A percentile compares a stretch with the other conserved stretches of the same genome.
These are phyloP conservation scores for Pristiophorus japonicus DNA, from an alignment of 2,113 vertebrate genomes.

Conservation along the genomic window DNA sequence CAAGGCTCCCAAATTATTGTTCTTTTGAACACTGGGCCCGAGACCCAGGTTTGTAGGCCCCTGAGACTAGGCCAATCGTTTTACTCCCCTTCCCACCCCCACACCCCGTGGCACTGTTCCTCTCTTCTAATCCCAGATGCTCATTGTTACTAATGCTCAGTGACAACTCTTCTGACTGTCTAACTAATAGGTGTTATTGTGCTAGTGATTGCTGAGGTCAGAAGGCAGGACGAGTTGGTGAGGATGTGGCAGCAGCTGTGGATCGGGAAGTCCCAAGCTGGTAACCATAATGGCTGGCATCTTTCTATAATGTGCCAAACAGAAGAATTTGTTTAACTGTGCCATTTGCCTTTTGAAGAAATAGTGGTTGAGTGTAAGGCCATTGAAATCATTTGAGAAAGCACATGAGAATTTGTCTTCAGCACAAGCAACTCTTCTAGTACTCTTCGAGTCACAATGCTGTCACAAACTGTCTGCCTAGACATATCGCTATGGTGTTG, in stretches of 20 bases:
- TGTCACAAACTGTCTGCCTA: not conserved
- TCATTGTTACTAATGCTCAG: no score
- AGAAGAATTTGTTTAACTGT: not conserved
- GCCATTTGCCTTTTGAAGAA: no score
- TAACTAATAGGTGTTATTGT: not conserved
- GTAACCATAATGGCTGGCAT: not conserved
- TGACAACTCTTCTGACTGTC: no score
- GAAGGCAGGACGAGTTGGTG: not conserved
- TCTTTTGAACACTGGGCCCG: no score
- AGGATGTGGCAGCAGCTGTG: not conserved
- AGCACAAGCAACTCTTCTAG: not conserved
- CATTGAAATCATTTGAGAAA: not conserved
- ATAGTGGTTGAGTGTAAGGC: not conserved
- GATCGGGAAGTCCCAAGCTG: not conserved
- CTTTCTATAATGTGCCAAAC: not conserved
- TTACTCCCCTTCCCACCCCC: no score
- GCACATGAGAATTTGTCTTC: not conserved
- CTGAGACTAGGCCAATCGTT: no score
- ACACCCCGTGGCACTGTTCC: no score
- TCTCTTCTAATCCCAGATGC: no score
- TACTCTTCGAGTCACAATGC: not conserved
- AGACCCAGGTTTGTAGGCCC: no score
- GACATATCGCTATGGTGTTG: not conserved
- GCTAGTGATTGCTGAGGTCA: not conserved
- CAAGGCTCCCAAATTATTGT: no score